Conservation (phyloP, 2,888 invertebrate genomes). For the Calameuta idolon region DNA sequence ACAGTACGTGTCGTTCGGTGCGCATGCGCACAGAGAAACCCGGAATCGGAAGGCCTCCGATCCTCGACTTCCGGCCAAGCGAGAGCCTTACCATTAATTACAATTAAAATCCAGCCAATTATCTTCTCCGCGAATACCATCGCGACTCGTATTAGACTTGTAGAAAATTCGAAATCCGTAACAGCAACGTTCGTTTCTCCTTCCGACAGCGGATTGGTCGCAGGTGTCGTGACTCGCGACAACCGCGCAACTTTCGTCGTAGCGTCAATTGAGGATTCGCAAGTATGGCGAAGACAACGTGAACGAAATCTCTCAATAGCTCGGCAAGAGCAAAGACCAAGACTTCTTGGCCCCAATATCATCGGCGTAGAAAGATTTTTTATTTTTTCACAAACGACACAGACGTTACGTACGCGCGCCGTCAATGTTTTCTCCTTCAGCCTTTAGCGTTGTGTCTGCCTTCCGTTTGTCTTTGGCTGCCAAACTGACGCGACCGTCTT, state of each 20-base stretch:
- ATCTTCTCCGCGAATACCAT: neutral
- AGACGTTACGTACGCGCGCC: neutral
- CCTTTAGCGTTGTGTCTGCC: neutral
- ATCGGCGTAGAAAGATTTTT: constrained; percentile 9
- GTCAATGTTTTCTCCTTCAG: neutral
- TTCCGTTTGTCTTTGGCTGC: neutral
- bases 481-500: neutral
- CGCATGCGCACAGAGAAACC: neutral
- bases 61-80: neutral
- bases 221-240: neutral
- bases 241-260: neutral
- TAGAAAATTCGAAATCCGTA: neutral
- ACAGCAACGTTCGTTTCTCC: neutral
- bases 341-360: constrained; percentile 45
- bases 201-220: neutral
- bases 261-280: neutral
- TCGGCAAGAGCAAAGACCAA: constrained; percentile 47
- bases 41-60: neutral
- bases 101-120: neutral
- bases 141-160: neutral
- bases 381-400: neutral
- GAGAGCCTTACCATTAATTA: neutral
- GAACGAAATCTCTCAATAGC: constrained; percentile 40
- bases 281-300: neutral
- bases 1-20: neutral